Evolutionary conservation across 2,797 vertebrate genomes (phyloP).

Genomic region (Moxostoma hubbsi): DNA sequence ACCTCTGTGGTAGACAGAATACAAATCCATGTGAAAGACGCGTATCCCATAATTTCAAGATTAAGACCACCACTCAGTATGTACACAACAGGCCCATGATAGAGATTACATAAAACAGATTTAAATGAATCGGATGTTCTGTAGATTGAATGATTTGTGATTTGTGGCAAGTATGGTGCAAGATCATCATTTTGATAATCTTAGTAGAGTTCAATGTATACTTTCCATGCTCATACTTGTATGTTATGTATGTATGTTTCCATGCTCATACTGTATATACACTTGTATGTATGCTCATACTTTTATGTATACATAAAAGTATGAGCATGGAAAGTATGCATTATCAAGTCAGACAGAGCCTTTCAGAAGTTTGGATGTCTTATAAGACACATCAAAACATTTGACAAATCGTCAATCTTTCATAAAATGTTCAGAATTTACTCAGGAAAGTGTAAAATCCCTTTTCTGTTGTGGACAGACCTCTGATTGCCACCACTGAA

Average conservation of each 20-base stretch:
- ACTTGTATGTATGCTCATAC: no score
- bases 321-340: no score
- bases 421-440: background rate
- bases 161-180: background rate
- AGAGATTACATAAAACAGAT: constrained; percentile 74
- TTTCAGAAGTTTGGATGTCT: no score
- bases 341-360: no score
- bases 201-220: background rate
- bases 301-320: no score
- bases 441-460: background rate
- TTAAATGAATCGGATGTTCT: constrained; percentile 53
- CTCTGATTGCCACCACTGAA: constrained; percentile 75
- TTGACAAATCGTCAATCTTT: no score
- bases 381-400: no score
- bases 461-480: constrained; percentile 69
- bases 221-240: no score
- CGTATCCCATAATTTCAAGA: constrained; percentile 39
- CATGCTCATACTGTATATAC: no score
- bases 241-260: no score
- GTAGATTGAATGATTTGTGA: background rate
- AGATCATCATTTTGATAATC: background rate
- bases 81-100: background rate
- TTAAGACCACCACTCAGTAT: constrained; percentile 29
- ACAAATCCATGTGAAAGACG: constrained; percentile 37
- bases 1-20: constrained; percentile 5